Percentiles rank a stretch among this genome's conserved stretches.
Evolutionary conservation across 2,888 invertebrate species (phyloP).

Genomic region (Allolobophora icterica): DNA sequence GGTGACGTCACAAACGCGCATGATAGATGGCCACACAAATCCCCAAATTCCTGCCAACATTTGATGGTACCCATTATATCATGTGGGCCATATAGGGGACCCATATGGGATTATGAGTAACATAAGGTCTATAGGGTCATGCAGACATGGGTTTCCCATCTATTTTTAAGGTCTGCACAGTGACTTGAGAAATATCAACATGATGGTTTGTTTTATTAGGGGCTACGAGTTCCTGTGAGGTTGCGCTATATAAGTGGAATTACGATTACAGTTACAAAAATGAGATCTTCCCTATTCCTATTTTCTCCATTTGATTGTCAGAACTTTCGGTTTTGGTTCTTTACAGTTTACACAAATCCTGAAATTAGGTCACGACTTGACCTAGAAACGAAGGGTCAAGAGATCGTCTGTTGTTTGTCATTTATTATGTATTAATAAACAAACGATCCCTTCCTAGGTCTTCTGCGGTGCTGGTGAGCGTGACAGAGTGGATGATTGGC

Average conservation of each 20-base stretch:
- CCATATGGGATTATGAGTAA: too few relatives aligned
- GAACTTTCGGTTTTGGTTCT: too few relatives aligned
- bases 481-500: neutral
- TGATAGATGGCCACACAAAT: neutral
- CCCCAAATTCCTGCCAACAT: neutral
- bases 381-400: neutral
- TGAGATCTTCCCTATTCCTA: neutral
- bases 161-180: neutral
- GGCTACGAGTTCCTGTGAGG: neutral
- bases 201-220: neutral
- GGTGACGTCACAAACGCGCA: too few relatives aligned
- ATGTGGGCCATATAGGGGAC: too few relatives aligned
- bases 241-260: neutral
- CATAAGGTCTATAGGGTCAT: too few relatives aligned
- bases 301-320: neutral
- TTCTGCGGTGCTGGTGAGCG: neutral
- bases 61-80: too few relatives aligned
- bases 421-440: neutral
- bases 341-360: too few relatives aligned
- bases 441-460: too few relatives aligned
- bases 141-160: too few relatives aligned
- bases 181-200: neutral
- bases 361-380: neutral
- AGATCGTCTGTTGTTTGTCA: neutral
- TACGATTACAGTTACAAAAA: neutral